Conservation (phyloP, 2,113 vertebrate genomes). For the Corythaixoides concolor region DNA sequence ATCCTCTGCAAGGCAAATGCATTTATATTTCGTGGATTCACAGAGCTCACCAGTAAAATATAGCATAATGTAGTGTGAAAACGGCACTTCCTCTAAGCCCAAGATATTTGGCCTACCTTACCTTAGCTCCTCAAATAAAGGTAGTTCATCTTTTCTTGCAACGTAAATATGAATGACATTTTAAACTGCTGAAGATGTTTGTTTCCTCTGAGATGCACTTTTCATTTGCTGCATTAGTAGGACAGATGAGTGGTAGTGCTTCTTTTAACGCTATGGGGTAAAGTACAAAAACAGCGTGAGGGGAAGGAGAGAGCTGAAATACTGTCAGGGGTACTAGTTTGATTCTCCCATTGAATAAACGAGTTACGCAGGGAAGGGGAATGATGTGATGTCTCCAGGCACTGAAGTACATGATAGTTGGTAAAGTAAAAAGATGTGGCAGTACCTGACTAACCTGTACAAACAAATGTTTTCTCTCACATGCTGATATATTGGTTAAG, state of each 20-base stretch:
- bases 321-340: neutral
- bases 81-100: neutral
- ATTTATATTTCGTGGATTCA: neutral
- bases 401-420: neutral
- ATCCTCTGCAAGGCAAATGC: neutral
- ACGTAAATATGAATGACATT: neutral
- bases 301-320: neutral
- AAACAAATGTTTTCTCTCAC: neutral
- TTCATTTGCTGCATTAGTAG: slow-evolving; percentile 16
- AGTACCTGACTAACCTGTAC: neutral
- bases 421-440: neutral
- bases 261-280: neutral
- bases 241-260: neutral
- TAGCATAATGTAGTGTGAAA: neutral
- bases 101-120: neutral
- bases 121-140: neutral
- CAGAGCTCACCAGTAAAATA: neutral
- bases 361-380: neutral
- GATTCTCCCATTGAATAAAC: neutral
- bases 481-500: neutral
- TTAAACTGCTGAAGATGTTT: neutral
- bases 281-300: neutral
- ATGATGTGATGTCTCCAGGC: neutral
- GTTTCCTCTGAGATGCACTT: neutral
- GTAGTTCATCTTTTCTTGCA: neutral